phyloP scores from a whole-genome alignment of 1,140 invertebrate genomes.

The Stegodyphus dumicola region DNA sequence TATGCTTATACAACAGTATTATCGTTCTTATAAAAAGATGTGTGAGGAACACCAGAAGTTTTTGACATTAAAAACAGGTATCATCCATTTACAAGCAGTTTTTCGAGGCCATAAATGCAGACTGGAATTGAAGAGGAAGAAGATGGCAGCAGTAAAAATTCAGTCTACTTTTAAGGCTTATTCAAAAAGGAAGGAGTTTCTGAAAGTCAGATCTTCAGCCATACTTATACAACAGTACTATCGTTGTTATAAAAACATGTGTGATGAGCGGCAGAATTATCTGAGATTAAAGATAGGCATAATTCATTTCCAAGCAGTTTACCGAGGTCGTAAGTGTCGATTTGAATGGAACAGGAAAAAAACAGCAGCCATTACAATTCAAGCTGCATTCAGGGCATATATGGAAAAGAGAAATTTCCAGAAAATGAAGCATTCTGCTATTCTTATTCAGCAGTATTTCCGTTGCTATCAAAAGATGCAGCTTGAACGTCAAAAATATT shows the following conservation, averaged over 20 bases:
- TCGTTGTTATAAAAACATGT: no score
- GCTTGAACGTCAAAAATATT: not conserved
- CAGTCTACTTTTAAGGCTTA: not conserved
- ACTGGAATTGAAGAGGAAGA: not conserved
- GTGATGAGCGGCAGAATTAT: no score
- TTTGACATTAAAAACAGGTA: not conserved
- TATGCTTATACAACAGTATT: constrained; percentile 1
- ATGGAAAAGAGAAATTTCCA: not conserved
- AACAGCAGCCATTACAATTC: constrained; percentile 3
- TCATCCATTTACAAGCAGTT: not conserved
- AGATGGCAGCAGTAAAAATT: not conserved
- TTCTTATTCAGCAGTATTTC: constrained; percentile 16
- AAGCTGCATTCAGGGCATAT: not conserved
- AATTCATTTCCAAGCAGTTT: not conserved
- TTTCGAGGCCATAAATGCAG: not conserved
- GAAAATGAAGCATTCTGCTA: not conserved
- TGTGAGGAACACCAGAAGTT: not conserved
- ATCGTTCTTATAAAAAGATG: not conserved
- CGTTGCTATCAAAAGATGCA: not conserved
- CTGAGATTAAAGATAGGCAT: not conserved
- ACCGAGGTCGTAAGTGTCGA: not conserved
- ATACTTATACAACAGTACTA: not conserved
- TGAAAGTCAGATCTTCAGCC: not conserved
- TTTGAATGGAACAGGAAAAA: not conserved
- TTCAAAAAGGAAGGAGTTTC: not conserved